A percentile compares a stretch with the other conserved stretches of the same genome.
Conservation (phyloP, 2,113 vertebrate species). For the Zosterops borbonicus region DNA sequence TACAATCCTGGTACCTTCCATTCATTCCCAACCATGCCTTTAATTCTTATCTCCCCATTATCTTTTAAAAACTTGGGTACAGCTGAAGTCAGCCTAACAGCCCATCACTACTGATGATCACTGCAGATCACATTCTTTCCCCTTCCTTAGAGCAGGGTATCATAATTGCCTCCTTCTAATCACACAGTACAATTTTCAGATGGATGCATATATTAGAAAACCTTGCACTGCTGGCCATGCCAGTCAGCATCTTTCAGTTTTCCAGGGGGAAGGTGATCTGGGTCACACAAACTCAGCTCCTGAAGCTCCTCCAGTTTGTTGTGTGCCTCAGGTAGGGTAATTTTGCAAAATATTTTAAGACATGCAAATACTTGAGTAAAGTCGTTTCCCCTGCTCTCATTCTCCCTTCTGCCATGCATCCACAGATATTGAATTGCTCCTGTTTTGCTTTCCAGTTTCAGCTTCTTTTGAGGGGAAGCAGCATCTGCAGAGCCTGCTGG, state of each 20-base stretch:
- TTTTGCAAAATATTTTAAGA: background rate
- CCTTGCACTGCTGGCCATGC: background rate
- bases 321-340: background rate
- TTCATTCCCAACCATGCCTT: background rate
- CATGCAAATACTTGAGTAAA: background rate
- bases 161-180: background rate
- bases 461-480: conserved; percentile 96
- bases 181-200: background rate
- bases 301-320: background rate
- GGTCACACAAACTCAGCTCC: background rate
- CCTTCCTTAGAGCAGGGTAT: background rate
- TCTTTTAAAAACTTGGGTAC: background rate
- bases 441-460: conserved; percentile 72
- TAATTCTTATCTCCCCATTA: background rate
- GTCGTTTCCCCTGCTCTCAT: background rate
- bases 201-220: background rate
- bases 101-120: background rate
- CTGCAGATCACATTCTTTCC: background rate
- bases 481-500: conserved; percentile 89
- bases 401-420: background rate
- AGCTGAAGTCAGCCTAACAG: conserved; percentile 22
- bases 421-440: background rate
- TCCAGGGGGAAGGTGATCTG: background rate
- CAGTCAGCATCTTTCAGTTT: background rate
- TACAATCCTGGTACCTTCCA: background rate